Percentiles rank a stretch among this genome's conserved stretches.
phyloP scores from a whole-genome alignment of 1,140 invertebrate species.

The Megathymus violae region DNA sequence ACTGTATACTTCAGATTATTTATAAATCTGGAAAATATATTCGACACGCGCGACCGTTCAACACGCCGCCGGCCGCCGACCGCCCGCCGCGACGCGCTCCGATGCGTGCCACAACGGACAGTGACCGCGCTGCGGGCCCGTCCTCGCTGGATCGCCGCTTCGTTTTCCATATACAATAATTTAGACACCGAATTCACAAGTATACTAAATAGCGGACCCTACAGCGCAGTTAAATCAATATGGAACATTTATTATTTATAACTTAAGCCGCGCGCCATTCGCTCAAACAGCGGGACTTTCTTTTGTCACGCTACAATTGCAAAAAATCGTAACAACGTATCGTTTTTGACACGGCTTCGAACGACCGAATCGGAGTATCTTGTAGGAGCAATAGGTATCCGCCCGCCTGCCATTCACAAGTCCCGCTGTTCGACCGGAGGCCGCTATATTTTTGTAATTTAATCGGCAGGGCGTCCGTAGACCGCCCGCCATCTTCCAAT shows the following conservation, averaged over 20 bases:
- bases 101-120: conserved; percentile 13
- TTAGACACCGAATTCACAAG: conserved; percentile 24
- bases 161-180: conserved; percentile 12
- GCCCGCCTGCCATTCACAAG: too few relatives aligned
- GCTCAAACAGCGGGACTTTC: conserved; percentile 7
- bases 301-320: neutral
- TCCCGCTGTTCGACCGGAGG: conserved; percentile 11
- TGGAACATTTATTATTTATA: conserved; percentile 32
- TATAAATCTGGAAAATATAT: too few relatives aligned
- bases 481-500: conserved; percentile 45
- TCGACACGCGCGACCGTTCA: too few relatives aligned
- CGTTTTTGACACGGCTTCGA: neutral
- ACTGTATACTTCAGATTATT: too few relatives aligned
- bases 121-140: conserved; percentile 17
- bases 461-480: conserved; percentile 47
- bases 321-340: neutral
- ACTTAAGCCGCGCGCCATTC: conserved; percentile 20
- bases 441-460: conserved; percentile 50
- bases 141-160: too few relatives aligned
- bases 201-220: conserved; percentile 19
- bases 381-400: too few relatives aligned
- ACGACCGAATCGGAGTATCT: neutral
- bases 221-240: conserved; percentile 33
- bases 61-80: too few relatives aligned
- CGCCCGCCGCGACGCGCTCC: conserved; percentile 14